These are phyloP conservation scores for Lacerta viridis DNA, from an alignment of 2,797 vertebrate species.

Conservation along the genomic window DNA sequence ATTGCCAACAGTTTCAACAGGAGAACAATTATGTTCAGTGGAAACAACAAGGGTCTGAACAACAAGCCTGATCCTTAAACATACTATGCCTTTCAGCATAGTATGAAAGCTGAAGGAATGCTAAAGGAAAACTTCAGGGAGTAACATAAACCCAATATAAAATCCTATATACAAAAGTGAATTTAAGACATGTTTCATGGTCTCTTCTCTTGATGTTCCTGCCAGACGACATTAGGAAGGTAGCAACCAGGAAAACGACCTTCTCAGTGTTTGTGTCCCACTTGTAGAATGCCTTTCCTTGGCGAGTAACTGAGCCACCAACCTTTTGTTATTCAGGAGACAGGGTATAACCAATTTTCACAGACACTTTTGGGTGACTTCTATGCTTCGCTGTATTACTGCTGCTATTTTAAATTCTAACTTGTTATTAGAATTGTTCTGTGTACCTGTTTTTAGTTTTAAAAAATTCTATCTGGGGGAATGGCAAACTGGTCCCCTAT, in stretches of 20 bases:
- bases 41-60: neutral
- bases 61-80: neutral
- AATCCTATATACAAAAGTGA: neutral
- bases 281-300: neutral
- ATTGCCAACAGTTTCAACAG: conserved; percentile 30
- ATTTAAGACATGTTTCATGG: neutral
- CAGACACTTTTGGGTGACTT: neutral
- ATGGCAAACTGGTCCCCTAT: too few species aligned
- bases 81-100: neutral
- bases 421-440: neutral
- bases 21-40: neutral
- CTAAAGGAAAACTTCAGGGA: neutral
- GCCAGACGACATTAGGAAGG: neutral
- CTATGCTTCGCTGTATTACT: neutral
- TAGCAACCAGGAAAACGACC: neutral
- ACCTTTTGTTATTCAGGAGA: neutral
- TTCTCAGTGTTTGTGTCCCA: neutral
- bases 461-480: neutral
- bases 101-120: neutral
- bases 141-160: neutral
- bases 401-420: neutral
- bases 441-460: neutral
- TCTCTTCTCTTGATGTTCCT: neutral
- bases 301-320: neutral
- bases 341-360: neutral